Evolutionary conservation across 2,113 vertebrate species (phyloP).

Genomic region (Podiceps cristatus): DNA sequence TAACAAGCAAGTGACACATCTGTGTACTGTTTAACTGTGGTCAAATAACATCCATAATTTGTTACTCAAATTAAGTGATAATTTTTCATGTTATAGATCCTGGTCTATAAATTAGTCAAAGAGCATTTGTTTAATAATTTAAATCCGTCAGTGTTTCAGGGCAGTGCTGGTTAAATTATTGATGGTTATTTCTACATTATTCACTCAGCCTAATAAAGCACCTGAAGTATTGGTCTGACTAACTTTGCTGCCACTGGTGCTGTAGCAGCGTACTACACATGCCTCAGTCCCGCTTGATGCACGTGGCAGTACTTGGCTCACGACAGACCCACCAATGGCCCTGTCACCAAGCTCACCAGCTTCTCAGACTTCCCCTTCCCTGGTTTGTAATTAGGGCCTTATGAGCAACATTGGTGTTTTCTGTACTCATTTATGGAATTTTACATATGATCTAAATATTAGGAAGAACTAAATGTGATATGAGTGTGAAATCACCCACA

Average conservation of each 20-base stretch:
- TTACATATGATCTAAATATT: neutral
- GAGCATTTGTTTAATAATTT: neutral
- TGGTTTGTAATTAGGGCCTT: neutral
- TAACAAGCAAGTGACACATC: neutral
- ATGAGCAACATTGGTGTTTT: neutral
- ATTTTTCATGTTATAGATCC: neutral
- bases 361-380: neutral
- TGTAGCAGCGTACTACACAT: no score
- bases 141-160: neutral
- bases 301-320: neutral
- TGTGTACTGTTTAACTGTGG: neutral
- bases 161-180: neutral
- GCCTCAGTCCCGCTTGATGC: fast-evolving
- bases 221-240: neutral
- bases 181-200: neutral
- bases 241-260: neutral
- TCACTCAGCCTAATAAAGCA: neutral
- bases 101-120: neutral
- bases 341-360: no score
- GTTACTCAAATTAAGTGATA: neutral
- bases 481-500: neutral
- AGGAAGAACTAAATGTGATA: neutral
- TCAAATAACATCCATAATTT: neutral
- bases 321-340: fast-evolving
- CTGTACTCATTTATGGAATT: neutral